Conservation (phyloP, 2,113 vertebrate species). For the Plecotus auritus region DNA sequence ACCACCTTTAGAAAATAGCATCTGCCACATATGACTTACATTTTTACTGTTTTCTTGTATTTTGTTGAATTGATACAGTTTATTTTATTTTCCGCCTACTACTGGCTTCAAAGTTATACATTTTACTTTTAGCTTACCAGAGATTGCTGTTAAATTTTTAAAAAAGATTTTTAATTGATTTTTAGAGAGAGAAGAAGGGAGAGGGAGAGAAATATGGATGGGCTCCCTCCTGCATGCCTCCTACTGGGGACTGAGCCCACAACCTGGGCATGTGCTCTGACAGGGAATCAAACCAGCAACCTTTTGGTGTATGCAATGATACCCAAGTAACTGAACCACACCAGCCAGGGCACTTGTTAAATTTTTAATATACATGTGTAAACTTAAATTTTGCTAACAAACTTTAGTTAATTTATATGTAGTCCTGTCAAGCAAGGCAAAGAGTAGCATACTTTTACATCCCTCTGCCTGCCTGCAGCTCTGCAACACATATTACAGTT, state of each 20-base stretch:
- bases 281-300: neutral
- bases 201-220: neutral
- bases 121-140: neutral
- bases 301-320: neutral
- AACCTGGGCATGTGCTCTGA: neutral
- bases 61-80: neutral
- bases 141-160: neutral
- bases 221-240: neutral
- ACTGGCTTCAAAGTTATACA: neutral
- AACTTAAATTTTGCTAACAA: neutral
- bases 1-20: neutral
- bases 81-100: neutral
- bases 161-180: neutral
- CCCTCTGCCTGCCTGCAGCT: neutral
- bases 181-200: neutral
- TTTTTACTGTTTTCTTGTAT: neutral
- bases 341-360: neutral
- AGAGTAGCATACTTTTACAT: neutral
- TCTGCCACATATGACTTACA: neutral
- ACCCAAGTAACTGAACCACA: neutral
- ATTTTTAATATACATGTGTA: neutral
- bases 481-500: neutral
- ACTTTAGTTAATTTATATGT: neutral
- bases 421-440: neutral
- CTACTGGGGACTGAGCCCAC: neutral